phyloP scores from a whole-genome alignment of 2,113 vertebrate species.

The Oryzias javanicus region DNA sequence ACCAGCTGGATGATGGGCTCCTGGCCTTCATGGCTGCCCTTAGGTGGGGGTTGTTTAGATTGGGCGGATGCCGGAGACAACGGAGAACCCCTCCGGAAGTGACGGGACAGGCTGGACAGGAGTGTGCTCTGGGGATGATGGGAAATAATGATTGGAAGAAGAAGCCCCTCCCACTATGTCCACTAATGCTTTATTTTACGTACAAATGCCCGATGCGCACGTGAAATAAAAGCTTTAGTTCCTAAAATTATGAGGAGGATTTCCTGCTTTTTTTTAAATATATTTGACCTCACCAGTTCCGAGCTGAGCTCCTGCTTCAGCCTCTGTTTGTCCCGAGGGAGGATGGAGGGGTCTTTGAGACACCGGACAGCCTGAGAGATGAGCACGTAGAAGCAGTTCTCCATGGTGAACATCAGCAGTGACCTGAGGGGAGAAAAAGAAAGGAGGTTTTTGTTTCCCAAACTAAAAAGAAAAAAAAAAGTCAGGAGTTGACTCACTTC shows the following conservation, averaged over 20 bases:
- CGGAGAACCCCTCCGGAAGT: conserved; percentile 89
- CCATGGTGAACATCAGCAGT: conserved; percentile 95
- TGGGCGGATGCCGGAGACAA: conserved; percentile 88
- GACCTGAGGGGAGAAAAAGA: conserved; percentile 78
- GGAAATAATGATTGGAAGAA: no score
- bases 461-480: not conserved
- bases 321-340: conserved; percentile 91
- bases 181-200: no score
- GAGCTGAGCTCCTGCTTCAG: conserved; percentile 98
- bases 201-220: no score
- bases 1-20: conserved; percentile 94
- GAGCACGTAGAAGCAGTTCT: conserved; percentile 97
- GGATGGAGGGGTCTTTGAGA: conserved; percentile 85
- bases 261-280: no score
- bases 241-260: no score
- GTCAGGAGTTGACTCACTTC: conserved; percentile 79
- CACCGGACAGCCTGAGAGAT: conserved; percentile 94
- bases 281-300: conserved; percentile 82
- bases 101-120: conserved; percentile 88
- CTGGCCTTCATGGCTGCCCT: conserved; percentile 86
- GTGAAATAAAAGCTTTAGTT: no score
- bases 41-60: conserved; percentile 80
- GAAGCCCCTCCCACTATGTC: no score
- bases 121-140: conserved; percentile 85
- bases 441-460: no score